Conservation (phyloP, 1,140 invertebrate genomes). For the Drosophila sucinea region DNA sequence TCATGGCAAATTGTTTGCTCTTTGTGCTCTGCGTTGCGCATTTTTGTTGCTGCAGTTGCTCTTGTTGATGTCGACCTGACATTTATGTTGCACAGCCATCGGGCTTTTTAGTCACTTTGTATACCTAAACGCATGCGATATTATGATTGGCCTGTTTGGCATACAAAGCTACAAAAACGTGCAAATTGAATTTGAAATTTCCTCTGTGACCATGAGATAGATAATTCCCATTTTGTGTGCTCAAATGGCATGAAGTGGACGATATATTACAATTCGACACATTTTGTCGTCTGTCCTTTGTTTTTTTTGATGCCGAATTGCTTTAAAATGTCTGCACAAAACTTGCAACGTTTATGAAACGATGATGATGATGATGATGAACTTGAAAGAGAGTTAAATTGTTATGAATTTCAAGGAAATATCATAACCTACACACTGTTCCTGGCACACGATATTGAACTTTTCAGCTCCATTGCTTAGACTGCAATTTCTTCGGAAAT, state of each 20-base stretch:
- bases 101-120: background rate
- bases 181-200: slow-evolving; percentile 18
- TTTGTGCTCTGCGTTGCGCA: background rate
- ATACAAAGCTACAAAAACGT: background rate
- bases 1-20: slow-evolving; percentile 8
- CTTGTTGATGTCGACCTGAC: background rate
- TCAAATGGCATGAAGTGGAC: background rate
- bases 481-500: slow-evolving; percentile 10
- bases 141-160: background rate
- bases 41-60: background rate
- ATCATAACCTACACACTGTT: background rate
- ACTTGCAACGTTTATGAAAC: too few species aligned
- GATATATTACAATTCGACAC: background rate
- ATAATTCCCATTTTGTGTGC: slow-evolving; percentile 10
- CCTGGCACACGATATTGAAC: background rate
- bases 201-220: background rate
- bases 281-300: background rate
- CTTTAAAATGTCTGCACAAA: background rate
- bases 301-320: background rate
- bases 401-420: background rate
- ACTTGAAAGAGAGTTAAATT: too few species aligned
- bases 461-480: background rate
- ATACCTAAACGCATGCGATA: background rate
- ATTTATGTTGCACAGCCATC: slow-evolving; percentile 1
- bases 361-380: too few species aligned